These are phyloP conservation scores for Brachionus manjavacas DNA, from an alignment of 1,140 invertebrate genomes.

Conservation along the genomic window DNA sequence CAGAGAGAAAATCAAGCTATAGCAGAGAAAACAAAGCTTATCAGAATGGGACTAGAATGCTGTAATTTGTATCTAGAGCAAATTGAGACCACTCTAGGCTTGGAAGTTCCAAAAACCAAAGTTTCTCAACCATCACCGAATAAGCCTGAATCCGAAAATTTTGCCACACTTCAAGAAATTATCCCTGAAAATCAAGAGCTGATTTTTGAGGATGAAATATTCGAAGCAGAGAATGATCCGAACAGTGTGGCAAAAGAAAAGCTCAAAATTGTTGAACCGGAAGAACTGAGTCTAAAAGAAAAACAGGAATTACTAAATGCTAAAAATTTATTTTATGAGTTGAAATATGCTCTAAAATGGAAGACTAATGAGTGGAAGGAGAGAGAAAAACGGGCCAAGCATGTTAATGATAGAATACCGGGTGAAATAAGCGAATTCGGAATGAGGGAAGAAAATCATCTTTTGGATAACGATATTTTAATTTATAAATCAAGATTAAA, in stretches of 20 bases:
- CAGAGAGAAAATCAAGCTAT: neutral
- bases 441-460: neutral
- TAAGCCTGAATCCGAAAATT: neutral
- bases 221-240: neutral
- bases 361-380: constrained; percentile 32
- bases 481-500: neutral
- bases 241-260: neutral
- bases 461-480: constrained; percentile 7
- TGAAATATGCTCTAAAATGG: constrained; percentile 32
- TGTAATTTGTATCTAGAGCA: neutral
- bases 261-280: neutral
- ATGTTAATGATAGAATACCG: neutral
- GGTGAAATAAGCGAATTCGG: neutral
- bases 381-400: neutral
- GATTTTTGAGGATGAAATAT: constrained; percentile 21
- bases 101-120: neutral
- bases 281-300: neutral
- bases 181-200: neutral
- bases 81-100: neutral
- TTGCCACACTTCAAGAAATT: neutral
- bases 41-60: neutral
- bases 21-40: neutral
- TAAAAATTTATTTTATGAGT: constrained; percentile 34
- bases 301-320: neutral
- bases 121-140: neutral